Percentiles rank a stretch among this genome's conserved stretches.
Conservation (phyloP, 2,113 vertebrate species). For the Brachionichthys hirsutus region DNA sequence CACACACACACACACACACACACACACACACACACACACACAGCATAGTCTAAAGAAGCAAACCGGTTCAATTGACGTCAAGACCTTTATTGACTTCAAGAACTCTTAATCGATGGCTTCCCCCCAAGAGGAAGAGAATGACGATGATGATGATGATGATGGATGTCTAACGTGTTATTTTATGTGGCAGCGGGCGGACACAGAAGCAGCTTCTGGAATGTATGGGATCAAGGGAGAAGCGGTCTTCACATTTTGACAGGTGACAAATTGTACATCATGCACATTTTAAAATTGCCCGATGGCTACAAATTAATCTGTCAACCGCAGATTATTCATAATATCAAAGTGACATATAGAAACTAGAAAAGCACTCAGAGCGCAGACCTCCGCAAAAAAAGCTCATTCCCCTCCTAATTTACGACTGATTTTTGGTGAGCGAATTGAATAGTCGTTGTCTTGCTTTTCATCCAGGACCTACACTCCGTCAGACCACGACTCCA, state of each 20-base stretch:
- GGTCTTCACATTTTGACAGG: slow-evolving; percentile 86
- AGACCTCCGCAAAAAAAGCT: too few relatives aligned
- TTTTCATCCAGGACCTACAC: slow-evolving; percentile 78
- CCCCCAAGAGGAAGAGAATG: too few relatives aligned
- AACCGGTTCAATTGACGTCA: too few relatives aligned
- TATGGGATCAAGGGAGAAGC: slow-evolving; percentile 78
- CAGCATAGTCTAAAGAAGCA: too few relatives aligned
- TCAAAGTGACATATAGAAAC: too few relatives aligned
- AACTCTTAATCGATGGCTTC: not conserved
- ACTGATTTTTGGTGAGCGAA: too few relatives aligned
- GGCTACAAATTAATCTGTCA: too few relatives aligned
- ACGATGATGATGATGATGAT: not conserved
- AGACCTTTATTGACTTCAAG: too few relatives aligned
- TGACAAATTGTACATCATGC: slow-evolving; percentile 47
- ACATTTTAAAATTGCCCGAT: not conserved
- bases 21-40: slow-evolving; percentile 2
- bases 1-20: too few relatives aligned
- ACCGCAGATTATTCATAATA: too few relatives aligned
- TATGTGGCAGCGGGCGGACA: slow-evolving; percentile 84
- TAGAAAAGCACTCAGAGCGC: too few relatives aligned
- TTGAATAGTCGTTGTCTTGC: not conserved
- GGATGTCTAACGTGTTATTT: not conserved
- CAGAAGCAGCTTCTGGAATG: slow-evolving; percentile 90
- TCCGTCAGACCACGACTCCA: slow-evolving; percentile 76
- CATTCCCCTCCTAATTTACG: too few relatives aligned